Evolutionary conservation across 2,888 invertebrate species (phyloP).

Genomic region (Drosophila planitibia): DNA sequence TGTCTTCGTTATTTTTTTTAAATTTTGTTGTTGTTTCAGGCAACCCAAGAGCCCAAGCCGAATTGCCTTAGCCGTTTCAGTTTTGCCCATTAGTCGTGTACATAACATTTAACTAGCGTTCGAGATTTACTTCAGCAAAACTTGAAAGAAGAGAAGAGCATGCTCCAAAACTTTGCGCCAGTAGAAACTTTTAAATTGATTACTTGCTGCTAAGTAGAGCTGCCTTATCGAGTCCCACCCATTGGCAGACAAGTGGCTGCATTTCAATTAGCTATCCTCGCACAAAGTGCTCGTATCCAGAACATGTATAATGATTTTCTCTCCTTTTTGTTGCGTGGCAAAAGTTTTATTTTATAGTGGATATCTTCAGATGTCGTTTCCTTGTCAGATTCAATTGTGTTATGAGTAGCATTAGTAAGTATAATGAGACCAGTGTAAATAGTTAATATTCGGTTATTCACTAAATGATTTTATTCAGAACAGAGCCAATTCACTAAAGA

Average conservation of each 20-base stretch:
- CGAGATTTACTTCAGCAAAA: conserved; percentile 62
- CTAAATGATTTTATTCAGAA: background rate
- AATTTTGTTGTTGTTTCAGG: background rate
- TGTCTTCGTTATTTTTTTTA: conserved; percentile 21
- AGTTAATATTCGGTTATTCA: background rate
- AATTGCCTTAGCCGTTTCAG: conserved; percentile 62
- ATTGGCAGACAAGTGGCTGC: conserved; percentile 52
- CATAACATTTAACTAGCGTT: conserved; percentile 62
- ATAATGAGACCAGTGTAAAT: conserved; percentile 1
- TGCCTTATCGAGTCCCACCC: conserved; percentile 12
- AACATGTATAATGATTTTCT: conserved; percentile 31
- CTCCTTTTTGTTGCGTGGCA: background rate
- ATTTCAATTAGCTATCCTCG: conserved; percentile 66
- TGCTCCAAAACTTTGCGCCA: conserved; percentile 57
- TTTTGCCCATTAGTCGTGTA: conserved; percentile 69
- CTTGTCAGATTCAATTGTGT: conserved; percentile 11
- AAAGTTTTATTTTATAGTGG: conserved; percentile 15
- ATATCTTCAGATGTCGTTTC: conserved; percentile 1
- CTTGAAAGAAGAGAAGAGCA: conserved; percentile 57
- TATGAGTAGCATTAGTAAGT: background rate
- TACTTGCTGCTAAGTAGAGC: conserved; percentile 44
- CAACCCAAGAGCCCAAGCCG: conserved; percentile 20
- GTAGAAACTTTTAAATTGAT: conserved; percentile 74
- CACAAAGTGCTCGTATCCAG: conserved; percentile 12
- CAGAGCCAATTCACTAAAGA: background rate